Percentiles rank a stretch among this genome's conserved stretches.
phyloP scores from a whole-genome alignment of 2,888 invertebrate species.

The Amorpha juglandis region DNA sequence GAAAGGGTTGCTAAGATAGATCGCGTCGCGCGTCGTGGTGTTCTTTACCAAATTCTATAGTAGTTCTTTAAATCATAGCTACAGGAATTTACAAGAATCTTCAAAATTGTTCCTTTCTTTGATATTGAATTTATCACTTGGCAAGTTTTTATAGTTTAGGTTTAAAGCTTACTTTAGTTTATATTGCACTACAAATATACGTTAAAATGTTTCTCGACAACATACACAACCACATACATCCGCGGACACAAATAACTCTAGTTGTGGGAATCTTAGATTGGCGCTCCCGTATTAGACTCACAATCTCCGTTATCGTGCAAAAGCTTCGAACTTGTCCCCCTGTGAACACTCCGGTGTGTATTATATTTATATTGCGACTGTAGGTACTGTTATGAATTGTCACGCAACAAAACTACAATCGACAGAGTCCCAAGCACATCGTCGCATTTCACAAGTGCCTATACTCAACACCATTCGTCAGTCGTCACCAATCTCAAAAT shows the following conservation, averaged over 20 bases:
- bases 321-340: slow-evolving; percentile 40
- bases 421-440: slow-evolving; percentile 48
- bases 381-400: slow-evolving; percentile 67
- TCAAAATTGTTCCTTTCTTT: too few relatives aligned
- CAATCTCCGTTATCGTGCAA: slow-evolving; percentile 51
- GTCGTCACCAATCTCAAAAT: slow-evolving; percentile 51
- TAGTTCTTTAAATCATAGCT: too few relatives aligned
- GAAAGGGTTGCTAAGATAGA: too few relatives aligned
- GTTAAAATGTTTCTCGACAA: slow-evolving; percentile 26
- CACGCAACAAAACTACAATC: slow-evolving; percentile 70
- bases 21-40: too few relatives aligned
- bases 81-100: too few relatives aligned
- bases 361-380: slow-evolving; percentile 66
- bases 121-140: too few relatives aligned
- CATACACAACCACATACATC: slow-evolving; percentile 58
- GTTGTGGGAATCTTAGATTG: slow-evolving; percentile 66
- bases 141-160: neutral
- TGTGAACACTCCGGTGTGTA: slow-evolving; percentile 70
- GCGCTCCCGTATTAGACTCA: slow-evolving; percentile 57
- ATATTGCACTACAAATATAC: neutral
- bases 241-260: slow-evolving; percentile 53
- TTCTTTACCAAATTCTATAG: too few relatives aligned
- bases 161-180: neutral
- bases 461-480: slow-evolving; percentile 25
- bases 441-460: slow-evolving; percentile 13